These are phyloP conservation scores for Saccostrea cuccullata DNA, from an alignment of 1,140 invertebrate genomes.

Conservation along the genomic window DNA sequence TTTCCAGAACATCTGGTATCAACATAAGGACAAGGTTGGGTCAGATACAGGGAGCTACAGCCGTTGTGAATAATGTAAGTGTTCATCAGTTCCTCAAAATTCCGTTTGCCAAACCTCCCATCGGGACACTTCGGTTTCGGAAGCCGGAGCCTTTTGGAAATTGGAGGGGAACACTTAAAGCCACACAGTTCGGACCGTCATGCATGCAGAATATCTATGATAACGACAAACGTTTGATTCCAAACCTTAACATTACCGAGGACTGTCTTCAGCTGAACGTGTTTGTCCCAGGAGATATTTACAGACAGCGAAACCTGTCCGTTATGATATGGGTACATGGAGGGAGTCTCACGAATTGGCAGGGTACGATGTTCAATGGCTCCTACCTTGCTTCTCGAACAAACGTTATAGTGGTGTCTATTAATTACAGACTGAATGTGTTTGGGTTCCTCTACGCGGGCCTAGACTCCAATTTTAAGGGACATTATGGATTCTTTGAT, in stretches of 20 bases:
- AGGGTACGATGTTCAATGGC: slow-evolving; percentile 94
- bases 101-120: slow-evolving; percentile 93
- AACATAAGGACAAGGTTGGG: not conserved
- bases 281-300: slow-evolving; percentile 82
- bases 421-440: slow-evolving; percentile 87
- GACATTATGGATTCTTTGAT: slow-evolving; percentile 95
- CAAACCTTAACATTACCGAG: slow-evolving; percentile 80
- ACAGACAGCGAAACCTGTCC: slow-evolving; percentile 69
- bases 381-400: slow-evolving; percentile 83
- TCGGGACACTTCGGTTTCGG: slow-evolving; percentile 88
- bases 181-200: slow-evolving; percentile 85
- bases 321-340: slow-evolving; percentile 98
- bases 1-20: not conserved
- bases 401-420: slow-evolving; percentile 89
- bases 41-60: not conserved
- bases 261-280: slow-evolving; percentile 97
- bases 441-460: slow-evolving; percentile 96
- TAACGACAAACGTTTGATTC: not conserved
- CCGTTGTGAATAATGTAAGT: not conserved
- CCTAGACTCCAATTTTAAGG: slow-evolving; percentile 88
- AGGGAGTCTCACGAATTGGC: slow-evolving; percentile 93
- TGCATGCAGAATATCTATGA: slow-evolving; percentile 50
- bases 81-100: slow-evolving; percentile 87
- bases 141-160: slow-evolving; percentile 88
- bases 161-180: slow-evolving; percentile 87